A percentile compares a stretch with the other conserved stretches of the same genome.
These are phyloP conservation scores for Thymelicus lineola DNA, from an alignment of 2,888 invertebrate species.

Conservation along the genomic window DNA sequence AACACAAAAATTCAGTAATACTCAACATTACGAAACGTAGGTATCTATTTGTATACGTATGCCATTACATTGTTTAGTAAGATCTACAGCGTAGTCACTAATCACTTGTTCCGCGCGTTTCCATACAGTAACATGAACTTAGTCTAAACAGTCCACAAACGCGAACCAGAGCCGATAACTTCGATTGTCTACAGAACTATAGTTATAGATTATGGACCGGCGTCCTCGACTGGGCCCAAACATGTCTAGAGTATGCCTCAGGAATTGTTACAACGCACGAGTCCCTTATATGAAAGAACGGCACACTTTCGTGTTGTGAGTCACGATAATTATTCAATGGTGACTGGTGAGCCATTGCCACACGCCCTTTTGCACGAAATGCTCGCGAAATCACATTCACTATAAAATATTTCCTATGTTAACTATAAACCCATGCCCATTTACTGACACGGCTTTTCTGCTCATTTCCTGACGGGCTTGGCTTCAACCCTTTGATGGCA, in stretches of 20 bases:
- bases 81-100: too few species aligned
- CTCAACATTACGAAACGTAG: too few species aligned
- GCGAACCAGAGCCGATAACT: background rate
- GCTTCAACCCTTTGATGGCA: too few species aligned
- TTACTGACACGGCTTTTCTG: too few species aligned
- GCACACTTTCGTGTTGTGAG: constrained; percentile 28
- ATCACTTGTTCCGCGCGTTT: too few species aligned
- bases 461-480: too few species aligned
- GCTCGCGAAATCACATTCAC: constrained; percentile 6
- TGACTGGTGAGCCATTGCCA: constrained; percentile 10
- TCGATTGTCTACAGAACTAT: background rate
- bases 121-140: too few species aligned
- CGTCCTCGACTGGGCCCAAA: constrained; percentile 9
- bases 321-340: constrained; percentile 30
- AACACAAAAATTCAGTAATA: too few species aligned
- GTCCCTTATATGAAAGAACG: constrained; percentile 17
- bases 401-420: background rate
- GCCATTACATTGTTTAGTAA: too few species aligned
- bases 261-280: constrained; percentile 13
- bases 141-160: background rate
- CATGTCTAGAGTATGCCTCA: constrained; percentile 10
- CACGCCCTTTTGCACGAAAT: constrained; percentile 12
- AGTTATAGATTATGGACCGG: background rate
- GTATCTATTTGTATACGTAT: too few species aligned
- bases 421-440: too few species aligned